Conservation (phyloP, 2,888 invertebrate species). For the Trichogramma dendrolimi region DNA sequence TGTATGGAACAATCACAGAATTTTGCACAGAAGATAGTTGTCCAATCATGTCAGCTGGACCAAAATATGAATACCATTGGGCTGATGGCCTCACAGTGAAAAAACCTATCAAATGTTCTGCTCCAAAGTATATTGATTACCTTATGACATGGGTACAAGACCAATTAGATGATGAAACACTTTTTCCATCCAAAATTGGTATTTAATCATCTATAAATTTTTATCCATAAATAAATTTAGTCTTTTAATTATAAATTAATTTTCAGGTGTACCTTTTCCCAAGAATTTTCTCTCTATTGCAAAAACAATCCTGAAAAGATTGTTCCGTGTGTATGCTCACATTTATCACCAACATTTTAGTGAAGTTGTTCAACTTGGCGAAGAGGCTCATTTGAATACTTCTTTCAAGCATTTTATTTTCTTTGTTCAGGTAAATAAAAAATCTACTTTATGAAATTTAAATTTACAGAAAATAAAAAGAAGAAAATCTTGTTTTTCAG, state of each 20-base stretch:
- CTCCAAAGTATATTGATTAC: constrained; percentile 98
- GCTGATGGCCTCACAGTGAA: constrained; percentile 97
- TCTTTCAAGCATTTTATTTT: constrained; percentile 99
- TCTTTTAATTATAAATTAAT: constrained; percentile 8
- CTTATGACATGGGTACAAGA: constrained; percentile 99
- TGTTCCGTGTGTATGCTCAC: constrained; percentile 98
- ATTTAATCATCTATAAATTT: constrained; percentile 28
- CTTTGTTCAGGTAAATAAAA: constrained; percentile 73
- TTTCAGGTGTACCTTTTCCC: constrained; percentile 89
- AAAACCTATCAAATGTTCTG: constrained; percentile 98
- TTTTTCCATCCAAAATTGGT: constrained; percentile 98
- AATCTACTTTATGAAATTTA: constrained; percentile 1
- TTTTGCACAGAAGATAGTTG: constrained; percentile 97
- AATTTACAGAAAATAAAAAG: not conserved
- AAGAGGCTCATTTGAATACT: constrained; percentile 98
- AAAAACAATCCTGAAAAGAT: constrained; percentile 94
- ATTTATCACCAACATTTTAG: constrained; percentile 99
- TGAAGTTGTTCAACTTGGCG: constrained; percentile 94
- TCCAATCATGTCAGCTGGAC: constrained; percentile 97
- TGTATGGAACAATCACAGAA: constrained; percentile 99
- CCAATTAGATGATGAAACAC: constrained; percentile 95
- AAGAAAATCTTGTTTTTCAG: constrained; percentile 56
- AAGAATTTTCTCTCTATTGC: constrained; percentile 95
- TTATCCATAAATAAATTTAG: not conserved
- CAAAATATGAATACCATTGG: constrained; percentile 99